Conservation (phyloP, 2,888 invertebrate species). For the Heliconius charithonia region DNA sequence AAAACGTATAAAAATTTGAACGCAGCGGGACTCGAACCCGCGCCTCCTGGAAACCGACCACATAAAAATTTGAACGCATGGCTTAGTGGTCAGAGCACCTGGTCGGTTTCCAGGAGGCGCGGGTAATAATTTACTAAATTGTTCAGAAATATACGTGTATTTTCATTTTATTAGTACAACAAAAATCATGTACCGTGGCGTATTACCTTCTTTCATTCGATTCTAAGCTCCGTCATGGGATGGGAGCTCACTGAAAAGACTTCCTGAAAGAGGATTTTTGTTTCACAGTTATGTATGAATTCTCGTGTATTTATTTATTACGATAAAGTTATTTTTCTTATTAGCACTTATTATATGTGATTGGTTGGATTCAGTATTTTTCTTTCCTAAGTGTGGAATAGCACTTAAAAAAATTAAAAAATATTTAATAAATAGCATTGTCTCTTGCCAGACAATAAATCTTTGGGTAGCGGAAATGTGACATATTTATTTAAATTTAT, state of each 20-base stretch:
- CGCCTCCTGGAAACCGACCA: no score
- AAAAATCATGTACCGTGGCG: background rate
- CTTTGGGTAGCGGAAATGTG: no score
- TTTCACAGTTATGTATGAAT: slow-evolving; percentile 2
- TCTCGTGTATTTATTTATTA: background rate
- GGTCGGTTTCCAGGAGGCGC: no score
- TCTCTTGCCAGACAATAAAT: no score
- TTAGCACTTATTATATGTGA: background rate
- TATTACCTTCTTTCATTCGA: slow-evolving; percentile 17
- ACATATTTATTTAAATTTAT: background rate
- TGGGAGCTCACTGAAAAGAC: background rate
- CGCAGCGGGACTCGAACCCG: no score
- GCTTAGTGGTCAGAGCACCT: no score
- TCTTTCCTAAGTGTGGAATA: no score
- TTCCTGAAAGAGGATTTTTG: slow-evolving; percentile 23
- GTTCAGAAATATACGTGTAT: background rate
- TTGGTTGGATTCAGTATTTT: background rate
- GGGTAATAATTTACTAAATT: no score
- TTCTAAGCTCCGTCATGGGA: slow-evolving; percentile 1
- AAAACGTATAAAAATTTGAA: no score
- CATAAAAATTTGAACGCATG: no score
- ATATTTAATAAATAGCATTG: no score
- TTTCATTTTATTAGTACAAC: background rate
- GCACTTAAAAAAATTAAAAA: no score
- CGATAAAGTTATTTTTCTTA: slow-evolving; percentile 14